phyloP scores from a whole-genome alignment of 1,140 invertebrate genomes.

The Caenorhabditis inopinata region DNA sequence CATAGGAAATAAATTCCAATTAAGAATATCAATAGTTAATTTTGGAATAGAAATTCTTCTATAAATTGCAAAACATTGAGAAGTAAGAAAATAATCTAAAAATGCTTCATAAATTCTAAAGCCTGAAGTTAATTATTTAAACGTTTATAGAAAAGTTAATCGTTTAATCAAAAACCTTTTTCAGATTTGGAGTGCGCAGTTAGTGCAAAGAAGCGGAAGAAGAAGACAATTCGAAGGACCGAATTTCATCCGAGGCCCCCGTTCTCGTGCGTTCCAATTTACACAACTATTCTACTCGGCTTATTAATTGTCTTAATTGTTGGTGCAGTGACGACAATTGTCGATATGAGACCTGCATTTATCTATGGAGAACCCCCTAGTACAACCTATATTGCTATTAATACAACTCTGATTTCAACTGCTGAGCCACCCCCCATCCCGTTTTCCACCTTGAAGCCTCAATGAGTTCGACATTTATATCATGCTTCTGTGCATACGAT shows the following conservation, averaged over 20 bases:
- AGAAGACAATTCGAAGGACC: neutral
- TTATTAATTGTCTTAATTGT: slow-evolving; percentile 1
- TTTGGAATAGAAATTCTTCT: too few species aligned
- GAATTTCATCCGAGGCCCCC: slow-evolving; percentile 6
- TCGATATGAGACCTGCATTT: slow-evolving; percentile 25
- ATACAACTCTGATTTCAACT: neutral
- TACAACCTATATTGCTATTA: neutral
- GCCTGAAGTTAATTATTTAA: too few species aligned
- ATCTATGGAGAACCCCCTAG: neutral
- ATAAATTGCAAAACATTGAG: too few species aligned
- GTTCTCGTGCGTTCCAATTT: slow-evolving; percentile 8
- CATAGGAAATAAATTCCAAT: too few species aligned
- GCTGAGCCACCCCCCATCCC: neutral
- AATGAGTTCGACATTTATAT: neutral
- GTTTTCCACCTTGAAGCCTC: neutral
- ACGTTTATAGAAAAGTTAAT: too few species aligned
- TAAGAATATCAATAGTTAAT: too few species aligned
- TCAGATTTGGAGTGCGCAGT: neutral
- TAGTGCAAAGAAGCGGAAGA: neutral
- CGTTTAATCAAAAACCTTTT: neutral
- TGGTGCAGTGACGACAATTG: slow-evolving; percentile 13
- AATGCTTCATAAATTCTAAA: too few species aligned
- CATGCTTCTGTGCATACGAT: neutral
- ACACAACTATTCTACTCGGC: neutral
- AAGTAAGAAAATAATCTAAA: too few species aligned